Evolutionary conservation across 1,140 invertebrate species (phyloP).

Genomic region (Lepidurus apus): DNA sequence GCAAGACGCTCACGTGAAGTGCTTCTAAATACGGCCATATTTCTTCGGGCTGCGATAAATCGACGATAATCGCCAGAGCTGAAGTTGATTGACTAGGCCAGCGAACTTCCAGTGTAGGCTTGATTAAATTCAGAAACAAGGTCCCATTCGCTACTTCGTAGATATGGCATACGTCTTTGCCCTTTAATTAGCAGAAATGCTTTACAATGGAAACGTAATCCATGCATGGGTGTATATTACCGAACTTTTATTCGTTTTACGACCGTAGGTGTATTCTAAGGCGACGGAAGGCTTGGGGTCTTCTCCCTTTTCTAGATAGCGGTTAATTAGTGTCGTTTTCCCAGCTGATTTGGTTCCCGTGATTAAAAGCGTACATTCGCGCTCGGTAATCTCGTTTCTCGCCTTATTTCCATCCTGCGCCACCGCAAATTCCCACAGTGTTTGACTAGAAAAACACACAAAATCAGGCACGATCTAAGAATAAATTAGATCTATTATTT

Average conservation of each 20-base stretch:
- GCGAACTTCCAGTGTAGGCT: not conserved
- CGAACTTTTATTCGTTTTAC: slow-evolving; percentile 66
- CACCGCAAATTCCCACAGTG: not conserved
- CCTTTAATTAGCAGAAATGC: slow-evolving; percentile 45
- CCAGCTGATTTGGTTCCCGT: slow-evolving; percentile 44
- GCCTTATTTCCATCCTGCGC: not conserved
- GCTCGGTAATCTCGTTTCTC: not conserved
- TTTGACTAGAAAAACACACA: not conserved
- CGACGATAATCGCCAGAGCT: slow-evolving; percentile 23
- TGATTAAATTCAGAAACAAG: slow-evolving; percentile 37
- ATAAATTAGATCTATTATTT: too few relatives aligned
- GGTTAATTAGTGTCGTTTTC: slow-evolving; percentile 72
- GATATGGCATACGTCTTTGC: slow-evolving; percentile 75
- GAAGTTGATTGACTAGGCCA: not conserved
- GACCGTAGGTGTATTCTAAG: slow-evolving; percentile 77
- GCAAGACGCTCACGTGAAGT: not conserved
- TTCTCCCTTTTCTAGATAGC: slow-evolving; percentile 75
- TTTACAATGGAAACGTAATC: not conserved
- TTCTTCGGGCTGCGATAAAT: slow-evolving; percentile 17
- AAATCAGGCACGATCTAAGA: too few relatives aligned
- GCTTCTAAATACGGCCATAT: slow-evolving; percentile 27
- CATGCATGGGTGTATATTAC: slow-evolving; percentile 43
- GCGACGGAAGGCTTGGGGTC: slow-evolving; percentile 69
- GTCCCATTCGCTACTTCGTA: slow-evolving; percentile 80
- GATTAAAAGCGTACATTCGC: not conserved